phyloP scores from a whole-genome alignment of 1,140 invertebrate genomes.

The Diuraphis noxia region DNA sequence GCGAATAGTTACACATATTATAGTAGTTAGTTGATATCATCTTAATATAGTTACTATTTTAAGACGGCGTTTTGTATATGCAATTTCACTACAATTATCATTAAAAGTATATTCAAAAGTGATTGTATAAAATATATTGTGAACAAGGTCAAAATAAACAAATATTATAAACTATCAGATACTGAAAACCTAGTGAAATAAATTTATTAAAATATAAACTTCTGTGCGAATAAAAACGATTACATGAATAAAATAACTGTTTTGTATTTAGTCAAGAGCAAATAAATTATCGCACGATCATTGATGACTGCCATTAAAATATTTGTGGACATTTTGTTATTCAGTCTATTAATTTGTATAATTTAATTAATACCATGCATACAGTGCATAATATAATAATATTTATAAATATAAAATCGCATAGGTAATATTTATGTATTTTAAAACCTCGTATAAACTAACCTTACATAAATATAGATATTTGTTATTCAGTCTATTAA shows the following conservation, averaged over 20 bases:
- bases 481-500: too few relatives aligned
- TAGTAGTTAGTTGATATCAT: not conserved
- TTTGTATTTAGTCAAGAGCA: not conserved
- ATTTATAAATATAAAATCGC: too few relatives aligned
- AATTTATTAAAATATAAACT: not conserved
- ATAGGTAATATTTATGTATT: too few relatives aligned
- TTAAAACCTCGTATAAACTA: not conserved
- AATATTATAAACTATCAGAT: not conserved
- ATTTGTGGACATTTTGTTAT: not conserved
- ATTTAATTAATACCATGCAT: not conserved
- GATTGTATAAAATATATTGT: not conserved
- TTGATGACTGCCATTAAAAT: not conserved
- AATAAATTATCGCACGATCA: not conserved
- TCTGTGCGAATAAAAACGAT: not conserved
- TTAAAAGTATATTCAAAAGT: not conserved
- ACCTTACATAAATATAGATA: not conserved
- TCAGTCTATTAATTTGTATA: not conserved
- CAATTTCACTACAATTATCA: not conserved
- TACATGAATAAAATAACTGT: not conserved
- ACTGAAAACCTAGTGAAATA: not conserved
- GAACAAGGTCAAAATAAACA: not conserved
- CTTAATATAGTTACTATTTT: not conserved
- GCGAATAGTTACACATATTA: not conserved
- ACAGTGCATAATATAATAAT: not conserved
- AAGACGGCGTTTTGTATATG: not conserved